Percentiles rank a stretch among this genome's conserved stretches.
phyloP scores from a whole-genome alignment of 2,888 invertebrate genomes.

The Neuroscelio doddi region DNA sequence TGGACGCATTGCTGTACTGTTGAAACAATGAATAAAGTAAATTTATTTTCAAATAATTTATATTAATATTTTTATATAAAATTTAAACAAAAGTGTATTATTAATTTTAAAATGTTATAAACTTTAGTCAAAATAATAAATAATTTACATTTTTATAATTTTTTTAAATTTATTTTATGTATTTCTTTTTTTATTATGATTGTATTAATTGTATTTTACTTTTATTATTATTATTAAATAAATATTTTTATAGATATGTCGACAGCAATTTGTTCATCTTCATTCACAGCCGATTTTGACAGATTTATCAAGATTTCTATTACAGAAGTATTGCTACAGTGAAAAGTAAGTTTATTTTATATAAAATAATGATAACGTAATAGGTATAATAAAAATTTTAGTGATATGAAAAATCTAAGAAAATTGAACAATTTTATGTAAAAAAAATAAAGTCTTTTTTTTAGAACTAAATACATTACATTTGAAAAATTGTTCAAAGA shows the following conservation, averaged over 20 bases:
- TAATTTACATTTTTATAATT: not conserved
- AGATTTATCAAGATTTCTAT: constrained; percentile 84
- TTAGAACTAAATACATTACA: too few species aligned
- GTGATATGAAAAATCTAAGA: too few species aligned
- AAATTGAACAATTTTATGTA: too few species aligned
- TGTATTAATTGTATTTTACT: too few species aligned
- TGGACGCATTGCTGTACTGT: constrained; percentile 97
- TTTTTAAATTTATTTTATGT: not conserved
- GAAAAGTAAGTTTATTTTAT: constrained; percentile 29
- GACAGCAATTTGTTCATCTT: constrained; percentile 98
- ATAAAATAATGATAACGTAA: not conserved
- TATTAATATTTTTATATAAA: not conserved
- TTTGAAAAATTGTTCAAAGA: too few species aligned
- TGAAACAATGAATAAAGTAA: constrained; percentile 89
- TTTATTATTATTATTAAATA: too few species aligned
- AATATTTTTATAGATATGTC: constrained; percentile 84
- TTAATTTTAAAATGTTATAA: too few species aligned
- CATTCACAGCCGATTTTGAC: constrained; percentile 95
- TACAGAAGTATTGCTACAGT: constrained; percentile 75
- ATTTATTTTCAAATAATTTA: constrained; percentile 15
- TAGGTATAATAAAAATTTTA: too few species aligned
- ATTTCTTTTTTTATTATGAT: constrained; percentile 18
- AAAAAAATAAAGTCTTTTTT: too few species aligned
- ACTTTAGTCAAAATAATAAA: constrained; percentile 1
- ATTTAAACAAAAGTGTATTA: too few species aligned